Evolutionary conservation across 1,140 invertebrate species (phyloP), one percentile per base, ranked within the genome.

Genomic region (Euborellia annulipes): DNA sequence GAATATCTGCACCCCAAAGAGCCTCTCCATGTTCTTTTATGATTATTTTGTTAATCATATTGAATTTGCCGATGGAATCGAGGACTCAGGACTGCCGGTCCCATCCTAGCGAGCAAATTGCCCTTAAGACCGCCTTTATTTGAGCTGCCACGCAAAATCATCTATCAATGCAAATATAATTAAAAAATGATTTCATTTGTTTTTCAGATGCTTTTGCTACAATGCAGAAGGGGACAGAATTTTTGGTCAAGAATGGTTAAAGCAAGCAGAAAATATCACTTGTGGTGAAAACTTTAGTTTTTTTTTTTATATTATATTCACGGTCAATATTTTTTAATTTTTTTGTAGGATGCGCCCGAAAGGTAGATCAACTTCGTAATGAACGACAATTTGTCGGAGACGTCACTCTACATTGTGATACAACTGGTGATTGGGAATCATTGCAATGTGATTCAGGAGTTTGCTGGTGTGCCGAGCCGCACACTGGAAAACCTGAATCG

Each of bases 401-500:
- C 8, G 49, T 58, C 2, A 58, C 61, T 2, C 45, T 64, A 36
- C 62, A 65, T 43, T 64, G 62, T 43, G 40, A 48, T n/a, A 30
- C 53, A 38, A 53, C 61, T 45, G 62, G 62, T 21, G 63, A 63
- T 51, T 64, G 57, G 48, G 62, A 64, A 41, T 37, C 55, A 30
- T 44, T 65, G n/a, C 63, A 65, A 46, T 65, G 62, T 42, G 58
- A 63, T 46, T 54, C 56, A 51, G 60, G 55, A 21, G 39, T 61
- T 41, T 65, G 63, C 36, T 65, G 58, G 56, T 65, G 63, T 46
- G 56, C 59, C 11, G 53, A 60, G 19, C 41, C 49, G 16, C 46
- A 36, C 43, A 63, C 58, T 40, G 60, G 57, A 20, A 19, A 34
- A 41, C 52, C 56, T 9, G 53, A 50, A 9, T 54, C 55, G 16